These are phyloP conservation scores for Chrysomela aeneicollis DNA, from an alignment of 2,888 invertebrate species.

Conservation along the genomic window DNA sequence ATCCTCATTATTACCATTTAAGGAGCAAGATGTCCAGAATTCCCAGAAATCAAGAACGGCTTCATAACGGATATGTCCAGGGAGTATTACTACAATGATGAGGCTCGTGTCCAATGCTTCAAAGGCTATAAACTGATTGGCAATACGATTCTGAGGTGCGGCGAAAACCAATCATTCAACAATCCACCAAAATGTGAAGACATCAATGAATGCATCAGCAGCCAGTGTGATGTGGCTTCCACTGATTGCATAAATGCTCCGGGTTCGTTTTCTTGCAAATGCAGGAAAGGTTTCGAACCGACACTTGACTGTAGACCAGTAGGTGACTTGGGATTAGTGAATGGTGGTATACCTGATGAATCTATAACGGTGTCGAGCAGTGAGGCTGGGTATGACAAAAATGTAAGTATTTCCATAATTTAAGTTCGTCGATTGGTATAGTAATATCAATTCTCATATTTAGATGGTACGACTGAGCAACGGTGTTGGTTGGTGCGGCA, in stretches of 20 bases:
- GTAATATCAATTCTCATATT: background rate
- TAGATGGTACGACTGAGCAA: constrained; percentile 85
- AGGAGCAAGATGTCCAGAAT: constrained; percentile 74
- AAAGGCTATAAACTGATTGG: constrained; percentile 89
- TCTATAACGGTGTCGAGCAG: constrained; percentile 85
- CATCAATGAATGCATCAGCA: constrained; percentile 88
- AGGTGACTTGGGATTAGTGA: constrained; percentile 86
- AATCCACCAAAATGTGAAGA: constrained; percentile 90
- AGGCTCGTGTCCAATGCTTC: constrained; percentile 90
- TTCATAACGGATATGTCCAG: constrained; percentile 82
- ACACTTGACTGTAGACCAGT: constrained; percentile 90
- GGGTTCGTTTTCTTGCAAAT: constrained; percentile 90
- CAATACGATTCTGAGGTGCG: constrained; percentile 84
- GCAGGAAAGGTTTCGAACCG: constrained; percentile 82
- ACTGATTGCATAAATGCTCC: constrained; percentile 90
- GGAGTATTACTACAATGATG: constrained; percentile 85
- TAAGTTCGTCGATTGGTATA: background rate
- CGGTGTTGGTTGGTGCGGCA: constrained; percentile 90
- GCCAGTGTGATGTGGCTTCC: constrained; percentile 89
- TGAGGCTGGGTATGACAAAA: constrained; percentile 83
- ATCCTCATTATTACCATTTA: constrained; percentile 24
- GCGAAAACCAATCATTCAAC: constrained; percentile 83
- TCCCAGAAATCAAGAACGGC: constrained; percentile 86
- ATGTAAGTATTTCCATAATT: constrained; percentile 64
- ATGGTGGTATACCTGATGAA: constrained; percentile 90